These are phyloP conservation scores for Myotis vivesi DNA, from an alignment of 2,797 vertebrate genomes.

Conservation along the genomic window DNA sequence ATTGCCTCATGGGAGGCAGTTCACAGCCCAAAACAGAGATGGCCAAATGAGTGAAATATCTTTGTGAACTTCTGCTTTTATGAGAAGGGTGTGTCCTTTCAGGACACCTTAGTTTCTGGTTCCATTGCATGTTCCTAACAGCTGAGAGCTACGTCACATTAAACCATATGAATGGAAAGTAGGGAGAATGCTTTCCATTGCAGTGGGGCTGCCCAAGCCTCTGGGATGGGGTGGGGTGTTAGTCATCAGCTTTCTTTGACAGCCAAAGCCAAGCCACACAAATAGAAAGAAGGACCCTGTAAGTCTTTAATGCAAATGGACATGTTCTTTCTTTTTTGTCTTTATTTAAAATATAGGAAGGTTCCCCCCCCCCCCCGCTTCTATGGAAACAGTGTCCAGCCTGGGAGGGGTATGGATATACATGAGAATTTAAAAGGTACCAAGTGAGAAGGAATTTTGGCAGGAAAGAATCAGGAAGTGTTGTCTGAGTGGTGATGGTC, in stretches of 20 bases:
- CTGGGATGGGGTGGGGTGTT: neutral
- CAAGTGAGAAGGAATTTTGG: constrained; percentile 39
- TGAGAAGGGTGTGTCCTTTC: neutral
- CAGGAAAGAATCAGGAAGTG: neutral
- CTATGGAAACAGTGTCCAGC: neutral
- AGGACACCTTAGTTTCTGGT: neutral
- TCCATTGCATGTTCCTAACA: neutral
- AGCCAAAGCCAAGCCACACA: neutral
- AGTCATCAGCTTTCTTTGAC: neutral
- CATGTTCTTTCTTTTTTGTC: neutral
- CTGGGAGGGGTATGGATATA: neutral
- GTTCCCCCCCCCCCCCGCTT: fast-evolving
- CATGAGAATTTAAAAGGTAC: constrained; percentile 48
- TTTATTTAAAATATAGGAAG: neutral
- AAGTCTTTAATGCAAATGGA: neutral
- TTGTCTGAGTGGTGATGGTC: constrained; percentile 5
- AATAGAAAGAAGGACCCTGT: neutral
- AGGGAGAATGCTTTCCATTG: neutral
- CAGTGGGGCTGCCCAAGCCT: neutral
- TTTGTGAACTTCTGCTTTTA: neutral
- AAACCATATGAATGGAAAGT: neutral
- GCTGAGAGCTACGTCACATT: no score
- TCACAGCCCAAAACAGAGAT: neutral
- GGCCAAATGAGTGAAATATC: neutral
- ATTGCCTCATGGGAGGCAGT: neutral